Conservation (phyloP, 2,113 vertebrate species). For the Rhinogobius similis region DNA sequence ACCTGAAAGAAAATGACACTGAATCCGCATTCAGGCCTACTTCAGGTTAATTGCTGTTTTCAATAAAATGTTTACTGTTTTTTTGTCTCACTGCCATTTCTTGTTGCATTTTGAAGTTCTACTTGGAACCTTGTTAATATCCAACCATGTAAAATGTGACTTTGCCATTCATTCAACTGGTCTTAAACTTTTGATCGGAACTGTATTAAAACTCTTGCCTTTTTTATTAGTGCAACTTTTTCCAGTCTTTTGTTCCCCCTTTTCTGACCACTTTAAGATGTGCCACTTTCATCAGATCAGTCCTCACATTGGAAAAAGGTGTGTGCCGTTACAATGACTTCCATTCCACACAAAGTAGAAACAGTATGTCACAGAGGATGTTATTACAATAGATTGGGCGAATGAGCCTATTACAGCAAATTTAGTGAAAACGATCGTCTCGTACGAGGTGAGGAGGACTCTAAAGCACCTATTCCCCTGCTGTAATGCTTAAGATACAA, state of each 20-base stretch:
- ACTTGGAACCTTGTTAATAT: no score
- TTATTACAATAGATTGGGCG: conserved; percentile 5
- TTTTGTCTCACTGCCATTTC: no score
- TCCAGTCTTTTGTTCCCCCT: neutral
- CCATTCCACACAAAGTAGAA: conserved; percentile 1
- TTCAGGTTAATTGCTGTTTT: no score
- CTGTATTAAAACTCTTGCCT: no score
- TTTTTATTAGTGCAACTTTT: no score
- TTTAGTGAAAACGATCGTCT: conserved; percentile 3
- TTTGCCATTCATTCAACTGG: no score
- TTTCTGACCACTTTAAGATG: neutral
- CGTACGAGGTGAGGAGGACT: neutral
- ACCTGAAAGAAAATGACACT: no score
- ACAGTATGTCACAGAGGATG: neutral
- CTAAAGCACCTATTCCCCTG: conserved; percentile 6
- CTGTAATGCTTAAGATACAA: conserved; percentile 8
- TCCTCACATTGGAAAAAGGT: neutral
- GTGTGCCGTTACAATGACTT: neutral
- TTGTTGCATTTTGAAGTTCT: no score
- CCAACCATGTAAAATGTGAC: no score
- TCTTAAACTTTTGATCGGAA: no score
- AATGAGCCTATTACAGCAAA: neutral
- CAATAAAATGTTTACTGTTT: no score
- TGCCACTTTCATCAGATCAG: neutral
- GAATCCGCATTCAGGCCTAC: no score